phyloP scores from a whole-genome alignment of 2,888 invertebrate species.

The Balanococcus diminutus region DNA sequence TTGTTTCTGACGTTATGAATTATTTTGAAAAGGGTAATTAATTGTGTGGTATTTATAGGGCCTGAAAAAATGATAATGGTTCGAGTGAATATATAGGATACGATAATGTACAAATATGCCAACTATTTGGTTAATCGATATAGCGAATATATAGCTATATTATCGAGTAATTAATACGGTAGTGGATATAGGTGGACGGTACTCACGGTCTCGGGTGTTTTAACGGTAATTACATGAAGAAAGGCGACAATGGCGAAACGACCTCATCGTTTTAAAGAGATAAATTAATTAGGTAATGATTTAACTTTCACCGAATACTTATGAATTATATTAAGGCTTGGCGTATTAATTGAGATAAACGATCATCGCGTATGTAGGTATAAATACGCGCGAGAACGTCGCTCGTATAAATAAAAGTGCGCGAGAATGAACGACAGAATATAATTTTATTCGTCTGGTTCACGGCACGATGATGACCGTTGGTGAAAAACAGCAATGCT shows the following conservation, averaged over 20 bases:
- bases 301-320: slow-evolving; percentile 23
- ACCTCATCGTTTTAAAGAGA: not conserved
- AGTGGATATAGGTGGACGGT: not conserved
- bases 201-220: not conserved
- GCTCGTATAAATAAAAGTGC: not conserved
- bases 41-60: no score
- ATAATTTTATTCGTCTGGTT: not conserved
- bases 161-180: not conserved
- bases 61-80: not conserved
- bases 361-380: not conserved
- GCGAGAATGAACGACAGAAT: slow-evolving; percentile 6
- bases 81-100: not conserved
- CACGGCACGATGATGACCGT: not conserved
- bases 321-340: slow-evolving; percentile 29
- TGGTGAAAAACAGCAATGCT: not conserved
- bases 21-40: not conserved
- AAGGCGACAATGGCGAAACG: not conserved
- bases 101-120: no score
- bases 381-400: not conserved
- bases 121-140: not conserved
- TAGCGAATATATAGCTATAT: not conserved
- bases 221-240: slow-evolving; percentile 20
- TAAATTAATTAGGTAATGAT: slow-evolving; percentile 37
- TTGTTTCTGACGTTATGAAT: not conserved
- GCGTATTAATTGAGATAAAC: slow-evolving; percentile 36